These are phyloP conservation scores for Cinclus mexicanus DNA, from an alignment of 2,113 vertebrate genomes.

Conservation along the genomic window DNA sequence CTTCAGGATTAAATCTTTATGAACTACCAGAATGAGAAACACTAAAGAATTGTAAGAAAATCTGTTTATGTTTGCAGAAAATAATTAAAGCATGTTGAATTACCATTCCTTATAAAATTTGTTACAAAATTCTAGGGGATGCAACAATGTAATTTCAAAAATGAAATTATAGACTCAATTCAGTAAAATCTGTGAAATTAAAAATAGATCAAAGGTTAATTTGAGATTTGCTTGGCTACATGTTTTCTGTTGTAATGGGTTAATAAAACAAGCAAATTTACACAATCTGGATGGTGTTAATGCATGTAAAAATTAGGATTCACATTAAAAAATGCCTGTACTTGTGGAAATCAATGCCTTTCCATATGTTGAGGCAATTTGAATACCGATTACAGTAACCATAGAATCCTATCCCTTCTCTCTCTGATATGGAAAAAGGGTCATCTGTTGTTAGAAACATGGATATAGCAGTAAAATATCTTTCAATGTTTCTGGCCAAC, in stretches of 20 bases:
- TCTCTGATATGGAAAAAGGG: not conserved
- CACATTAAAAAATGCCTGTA: not conserved
- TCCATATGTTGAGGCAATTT: not conserved
- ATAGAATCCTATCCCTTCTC: not conserved
- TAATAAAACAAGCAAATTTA: not conserved
- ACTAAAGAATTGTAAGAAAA: not conserved
- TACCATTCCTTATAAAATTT: not conserved
- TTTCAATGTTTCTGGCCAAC: not conserved
- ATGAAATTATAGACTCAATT: not conserved
- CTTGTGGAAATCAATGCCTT: not conserved
- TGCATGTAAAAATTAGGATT: not conserved
- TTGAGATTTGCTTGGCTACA: not conserved
- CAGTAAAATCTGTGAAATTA: not conserved
- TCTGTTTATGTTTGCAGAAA: not conserved
- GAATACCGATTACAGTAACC: not conserved
- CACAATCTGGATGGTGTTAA: not conserved
- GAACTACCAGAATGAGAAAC: not conserved
- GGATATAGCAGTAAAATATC: not conserved
- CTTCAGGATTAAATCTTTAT: not conserved
- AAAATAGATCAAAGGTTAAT: not conserved
- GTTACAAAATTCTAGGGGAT: not conserved
- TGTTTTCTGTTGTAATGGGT: not conserved
- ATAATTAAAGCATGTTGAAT: not conserved
- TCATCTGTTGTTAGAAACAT: not conserved
- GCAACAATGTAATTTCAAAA: not conserved